Evolutionary conservation across 2,888 invertebrate genomes (phyloP).

Genomic region (Syrista parreyssii): DNA sequence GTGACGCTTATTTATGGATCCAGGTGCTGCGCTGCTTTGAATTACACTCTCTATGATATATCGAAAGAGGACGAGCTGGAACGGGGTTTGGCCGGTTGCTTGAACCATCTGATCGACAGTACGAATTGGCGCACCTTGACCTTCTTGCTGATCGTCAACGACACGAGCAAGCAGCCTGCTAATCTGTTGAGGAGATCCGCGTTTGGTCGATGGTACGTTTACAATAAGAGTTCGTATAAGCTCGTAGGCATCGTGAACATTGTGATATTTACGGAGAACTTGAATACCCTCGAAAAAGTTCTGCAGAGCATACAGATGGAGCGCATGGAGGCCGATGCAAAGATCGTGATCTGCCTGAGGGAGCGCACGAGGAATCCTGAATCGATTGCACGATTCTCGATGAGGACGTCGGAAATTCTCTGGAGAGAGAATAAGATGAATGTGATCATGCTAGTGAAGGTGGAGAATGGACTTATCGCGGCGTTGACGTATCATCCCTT

Average conservation of each 20-base stretch:
- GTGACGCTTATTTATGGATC: too few relatives aligned
- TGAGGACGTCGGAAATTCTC: background rate
- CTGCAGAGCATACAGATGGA: background rate
- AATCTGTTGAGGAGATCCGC: background rate
- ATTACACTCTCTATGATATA: too few relatives aligned
- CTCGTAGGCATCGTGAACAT: background rate
- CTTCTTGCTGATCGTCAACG: conserved; percentile 6
- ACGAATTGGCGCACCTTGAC: background rate
- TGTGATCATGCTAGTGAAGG: conserved; percentile 6
- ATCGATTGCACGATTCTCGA: conserved; percentile 2
- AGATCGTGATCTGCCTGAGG: background rate
- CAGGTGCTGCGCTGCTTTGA: too few relatives aligned
- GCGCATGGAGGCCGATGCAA: background rate
- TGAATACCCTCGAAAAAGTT: conserved; percentile 1
- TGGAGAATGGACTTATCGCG: background rate
- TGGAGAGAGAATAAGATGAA: conserved; percentile 7
- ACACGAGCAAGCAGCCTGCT: background rate
- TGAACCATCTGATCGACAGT: background rate
- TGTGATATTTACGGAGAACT: background rate
- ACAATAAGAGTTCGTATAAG: background rate
- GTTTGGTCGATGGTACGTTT: background rate
- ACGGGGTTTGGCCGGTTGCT: background rate
- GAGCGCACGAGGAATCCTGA: background rate
- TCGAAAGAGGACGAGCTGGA: too few relatives aligned
- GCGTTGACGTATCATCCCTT: too few relatives aligned